phyloP scores from a whole-genome alignment of 2,888 invertebrate species.

The Trichopria drosophilae region DNA sequence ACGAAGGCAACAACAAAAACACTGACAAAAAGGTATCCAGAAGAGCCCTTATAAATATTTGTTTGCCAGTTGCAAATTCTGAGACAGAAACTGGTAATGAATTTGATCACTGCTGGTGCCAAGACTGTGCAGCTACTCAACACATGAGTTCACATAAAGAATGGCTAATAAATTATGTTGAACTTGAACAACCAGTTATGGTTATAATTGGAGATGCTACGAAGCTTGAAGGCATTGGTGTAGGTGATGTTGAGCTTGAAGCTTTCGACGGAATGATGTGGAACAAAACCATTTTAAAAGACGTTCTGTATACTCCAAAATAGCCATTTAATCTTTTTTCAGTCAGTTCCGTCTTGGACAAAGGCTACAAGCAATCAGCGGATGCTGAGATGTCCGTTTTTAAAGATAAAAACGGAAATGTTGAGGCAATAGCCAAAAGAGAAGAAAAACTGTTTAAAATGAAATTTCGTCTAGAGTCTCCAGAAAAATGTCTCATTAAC shows the following conservation, averaged over 20 bases:
- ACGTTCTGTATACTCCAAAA: slow-evolving; percentile 33
- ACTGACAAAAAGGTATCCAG: neutral
- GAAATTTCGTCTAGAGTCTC: slow-evolving; percentile 33
- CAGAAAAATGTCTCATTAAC: slow-evolving; percentile 19
- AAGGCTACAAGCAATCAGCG: slow-evolving; percentile 38
- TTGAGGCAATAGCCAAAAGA: slow-evolving; percentile 32
- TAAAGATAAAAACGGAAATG: slow-evolving; percentile 26
- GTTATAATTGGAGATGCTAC: slow-evolving; percentile 36
- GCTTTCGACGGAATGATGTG: slow-evolving; percentile 39
- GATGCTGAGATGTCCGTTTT: slow-evolving; percentile 34
- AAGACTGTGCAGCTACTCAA: slow-evolving; percentile 43
- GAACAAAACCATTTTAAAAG: slow-evolving; percentile 31
- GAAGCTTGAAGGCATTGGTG: slow-evolving; percentile 38
- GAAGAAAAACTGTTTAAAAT: slow-evolving; percentile 34
- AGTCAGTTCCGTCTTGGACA: slow-evolving; percentile 38
- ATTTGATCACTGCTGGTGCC: slow-evolving; percentile 38
- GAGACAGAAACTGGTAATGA: slow-evolving; percentile 15
- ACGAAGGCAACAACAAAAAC: neutral
- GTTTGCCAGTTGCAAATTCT: slow-evolving; percentile 27
- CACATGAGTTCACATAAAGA: slow-evolving; percentile 40
- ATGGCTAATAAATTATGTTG: slow-evolving; percentile 35
- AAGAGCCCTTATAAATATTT: slow-evolving; percentile 19
- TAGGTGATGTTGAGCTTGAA: slow-evolving; percentile 38
- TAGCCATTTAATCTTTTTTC: slow-evolving; percentile 41
- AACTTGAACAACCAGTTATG: slow-evolving; percentile 25